Evolutionary conservation across 2,113 vertebrate genomes (phyloP), one percentile per base, ranked within the genome.

Genomic region (Sander lucioperca): DNA sequence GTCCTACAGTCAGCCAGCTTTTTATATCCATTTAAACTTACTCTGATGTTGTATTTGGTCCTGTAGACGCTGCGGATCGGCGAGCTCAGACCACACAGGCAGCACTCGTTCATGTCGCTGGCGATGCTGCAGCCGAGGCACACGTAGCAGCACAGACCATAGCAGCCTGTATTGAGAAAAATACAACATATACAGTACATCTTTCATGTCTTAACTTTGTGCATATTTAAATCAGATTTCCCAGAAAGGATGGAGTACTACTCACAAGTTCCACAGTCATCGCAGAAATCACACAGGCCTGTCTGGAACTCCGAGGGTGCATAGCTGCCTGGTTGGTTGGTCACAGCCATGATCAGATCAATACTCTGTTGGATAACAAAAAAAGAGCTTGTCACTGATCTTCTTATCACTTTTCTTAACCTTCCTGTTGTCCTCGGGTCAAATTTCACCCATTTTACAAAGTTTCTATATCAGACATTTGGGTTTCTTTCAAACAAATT

Each of bases 21-120:
- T 15, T 39, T 11, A 14, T 30, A 2, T 19, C 16, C 11, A 18
- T 39, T 11, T 15, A n/a, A 3, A 72, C 93, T 84, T 48, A 97
- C 97, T 0, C 75, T 85, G 81, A 97, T 97, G 85, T 96, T 95
- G 45, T 97, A 97, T 89, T 15, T 95, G 89, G 96, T 97, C 87
- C 96, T 91, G 94, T 97, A 97, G 25, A 97, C 93, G 0, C 94
- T 95, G 83, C 96, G 95, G 79, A 97, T 95, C 7, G 96, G n/a
- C 71, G 95, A 83, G 0, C 5, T 79, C 11, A 64, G 0, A 0
- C 96, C 96, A 0, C 96, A 97, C 30, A 96, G 15, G 80, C 94
- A 97, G 89, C 94, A 97, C 91, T 98, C 96, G 0, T 88, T 6
- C 97, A 97, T 96, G 78, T 94, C 93, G 0, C 33, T 5, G 0